phyloP scores from a whole-genome alignment of 2,797 vertebrate genomes.

The Leuciscus waleckii region DNA sequence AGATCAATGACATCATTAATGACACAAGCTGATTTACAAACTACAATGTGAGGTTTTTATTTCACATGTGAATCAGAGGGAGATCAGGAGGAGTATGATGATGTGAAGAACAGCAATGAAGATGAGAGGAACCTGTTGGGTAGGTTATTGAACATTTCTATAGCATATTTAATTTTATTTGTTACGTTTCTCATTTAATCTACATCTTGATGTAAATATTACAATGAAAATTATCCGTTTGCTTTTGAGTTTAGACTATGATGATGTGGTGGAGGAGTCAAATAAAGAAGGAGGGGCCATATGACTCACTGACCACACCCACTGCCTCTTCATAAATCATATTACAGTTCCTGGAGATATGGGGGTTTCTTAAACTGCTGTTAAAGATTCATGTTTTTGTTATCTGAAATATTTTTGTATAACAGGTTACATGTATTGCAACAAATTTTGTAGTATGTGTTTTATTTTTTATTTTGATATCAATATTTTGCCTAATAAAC shows the following conservation, averaged over 20 bases:
- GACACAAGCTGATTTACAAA: too few species aligned
- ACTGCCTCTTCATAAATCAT: neutral
- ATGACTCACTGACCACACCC: neutral
- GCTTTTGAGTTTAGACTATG: neutral
- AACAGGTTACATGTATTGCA: too few species aligned
- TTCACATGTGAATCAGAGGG: neutral
- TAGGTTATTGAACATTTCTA: neutral
- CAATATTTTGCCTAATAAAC: too few species aligned
- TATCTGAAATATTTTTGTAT: too few species aligned
- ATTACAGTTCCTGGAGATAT: neutral
- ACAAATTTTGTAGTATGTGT: too few species aligned
- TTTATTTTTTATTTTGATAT: too few species aligned
- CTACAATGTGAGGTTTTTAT: too few species aligned
- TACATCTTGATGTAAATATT: neutral
- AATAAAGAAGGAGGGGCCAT: neutral
- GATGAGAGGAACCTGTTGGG: neutral
- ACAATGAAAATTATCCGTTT: neutral
- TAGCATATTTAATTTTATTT: neutral
- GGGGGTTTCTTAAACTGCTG: too few species aligned
- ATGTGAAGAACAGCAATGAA: conserved; percentile 2
- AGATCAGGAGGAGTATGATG: conserved; percentile 24
- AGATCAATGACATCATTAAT: too few species aligned
- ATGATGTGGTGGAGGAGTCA: conserved; percentile 1
- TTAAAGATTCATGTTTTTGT: too few species aligned
- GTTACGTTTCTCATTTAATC: neutral